Base-by-base conservation (phyloP, 2,797 vertebrate species). In the Cryptoprocta ferox region DNA sequence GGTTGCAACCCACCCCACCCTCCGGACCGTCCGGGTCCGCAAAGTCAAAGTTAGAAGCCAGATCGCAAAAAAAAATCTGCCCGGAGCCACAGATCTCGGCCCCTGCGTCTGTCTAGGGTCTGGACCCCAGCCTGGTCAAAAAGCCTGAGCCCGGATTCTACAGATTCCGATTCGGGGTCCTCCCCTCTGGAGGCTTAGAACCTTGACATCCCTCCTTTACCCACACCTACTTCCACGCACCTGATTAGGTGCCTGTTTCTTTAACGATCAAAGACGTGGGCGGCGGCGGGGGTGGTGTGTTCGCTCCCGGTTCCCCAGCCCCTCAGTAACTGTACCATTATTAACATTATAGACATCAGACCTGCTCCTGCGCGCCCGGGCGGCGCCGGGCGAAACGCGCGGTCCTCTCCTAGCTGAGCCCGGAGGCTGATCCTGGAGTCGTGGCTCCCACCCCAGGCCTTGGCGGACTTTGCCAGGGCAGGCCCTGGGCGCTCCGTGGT, bases 191-290 rank as follows among this genome's bases (percentile, higher is more conserved):
- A 0, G 3, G 32, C 30, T 80, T 42, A 48, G 80, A 85, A 66
- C 32, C 75, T 88, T 7, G 14, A 21, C 16, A 19, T n/a, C 45
- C 6, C 1, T 37, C 42, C 35, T 78, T 50, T n/a, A 35, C 50
- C 28, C 28, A 4, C 10, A 2, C 42, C 73, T 12, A 19, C 61
- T 35, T 13, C 70, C 48, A 87, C 89, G n/a, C 89, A 81, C 76
- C 83, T 50, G 87, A 95, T 79, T 50, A 84, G 89, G 50, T 71
- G 87, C 63, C 83, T 95, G 96, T 95, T 97, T 91, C 97, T 97
- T 98, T 97, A 97, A 97, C 45, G 66, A 93, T 94, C 86, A 73
- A 68, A 95, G 95, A 35, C 37, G 32, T 61, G 73, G 97, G 85
- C 66, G 66, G 94, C 26, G 59, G 85, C 63, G 53, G 45, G 89